These are phyloP conservation scores for Caenorhabditis inopinata DNA, from an alignment of 1,140 invertebrate genomes.

Conservation along the genomic window DNA sequence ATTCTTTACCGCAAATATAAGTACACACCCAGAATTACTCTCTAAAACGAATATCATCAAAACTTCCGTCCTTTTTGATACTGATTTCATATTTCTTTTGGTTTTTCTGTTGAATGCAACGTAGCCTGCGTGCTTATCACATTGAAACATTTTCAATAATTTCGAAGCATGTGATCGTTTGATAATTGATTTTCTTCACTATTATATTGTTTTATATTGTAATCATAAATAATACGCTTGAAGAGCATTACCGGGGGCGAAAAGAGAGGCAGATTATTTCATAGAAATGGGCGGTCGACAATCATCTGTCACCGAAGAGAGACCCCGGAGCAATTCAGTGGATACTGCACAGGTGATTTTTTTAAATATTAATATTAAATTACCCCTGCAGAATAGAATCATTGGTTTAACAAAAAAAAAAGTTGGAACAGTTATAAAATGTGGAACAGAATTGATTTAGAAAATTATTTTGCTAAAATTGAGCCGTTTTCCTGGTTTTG, in stretches of 20 bases:
- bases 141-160: not conserved
- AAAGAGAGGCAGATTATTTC: not conserved
- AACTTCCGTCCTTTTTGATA: too few relatives aligned
- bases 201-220: not conserved
- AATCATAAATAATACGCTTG: not conserved
- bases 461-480: too few relatives aligned
- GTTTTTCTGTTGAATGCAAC: too few relatives aligned
- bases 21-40: too few relatives aligned
- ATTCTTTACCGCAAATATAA: too few relatives aligned
- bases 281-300: constrained; percentile 35
- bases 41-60: too few relatives aligned
- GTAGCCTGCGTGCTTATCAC: too few relatives aligned
- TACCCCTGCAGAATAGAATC: not conserved
- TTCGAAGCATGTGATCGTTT: not conserved
- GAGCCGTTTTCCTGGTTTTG: too few relatives aligned
- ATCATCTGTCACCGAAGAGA: constrained; percentile 32
- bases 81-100: too few relatives aligned
- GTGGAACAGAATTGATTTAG: too few relatives aligned
- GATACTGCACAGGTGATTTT: constrained; percentile 1
- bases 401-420: too few relatives aligned
- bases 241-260: not conserved
- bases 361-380: not conserved
- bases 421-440: too few relatives aligned
- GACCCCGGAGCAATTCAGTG: constrained; percentile 25
- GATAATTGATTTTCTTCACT: not conserved